Base-by-base conservation (phyloP, 1,140 invertebrate genomes). In the Ladona fulva region DNA sequence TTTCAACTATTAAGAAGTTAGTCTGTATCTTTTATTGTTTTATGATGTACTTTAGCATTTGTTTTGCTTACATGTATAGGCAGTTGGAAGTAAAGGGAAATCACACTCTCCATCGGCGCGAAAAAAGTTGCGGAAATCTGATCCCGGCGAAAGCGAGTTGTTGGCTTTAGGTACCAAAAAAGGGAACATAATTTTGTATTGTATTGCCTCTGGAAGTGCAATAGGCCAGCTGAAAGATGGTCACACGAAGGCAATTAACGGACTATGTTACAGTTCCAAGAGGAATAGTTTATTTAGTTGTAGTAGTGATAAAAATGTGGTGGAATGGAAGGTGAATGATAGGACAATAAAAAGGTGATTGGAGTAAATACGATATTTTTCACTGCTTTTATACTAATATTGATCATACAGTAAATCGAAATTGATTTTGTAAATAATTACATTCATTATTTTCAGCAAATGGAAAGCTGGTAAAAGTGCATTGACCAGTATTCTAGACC, bases 391-490 rank as follows among this genome's bases (percentile, higher is more conserved):
- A 1, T 37, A 5, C 8, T 5, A 37, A 8, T 37, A 37, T 5
- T 1, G 29, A 5, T 8, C 29, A 5, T 37, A 37, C 8, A 5
- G 8, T 37, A 37, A 5, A 8, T 37, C 8, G 1, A 37, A 37
- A 37, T 37, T 5, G 8, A 5, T 5, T 37, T 5, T 5, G 29
- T 37, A 8, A 37, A 37, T 37, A 37, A 37, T 37, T 37, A 37
- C 3, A 37, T 37, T 37, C 29, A 66, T 19, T 66, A 78, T 75
- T 89, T 78, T 80, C 85, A 80, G 87, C 86, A 81, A 89, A 86
- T 93, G 91, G 91, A 90, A 90, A 83, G 87, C 87, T 52, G 91
- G 89, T 0, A 91, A 89, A 78, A 87, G 88, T 24, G 90, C 87
- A 83, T 86, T 93, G 0, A 89, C 89, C 80, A 89, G 91, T 25